Base-by-base conservation (phyloP, 2,888 invertebrate species). In the Cephus pygmeus region DNA sequence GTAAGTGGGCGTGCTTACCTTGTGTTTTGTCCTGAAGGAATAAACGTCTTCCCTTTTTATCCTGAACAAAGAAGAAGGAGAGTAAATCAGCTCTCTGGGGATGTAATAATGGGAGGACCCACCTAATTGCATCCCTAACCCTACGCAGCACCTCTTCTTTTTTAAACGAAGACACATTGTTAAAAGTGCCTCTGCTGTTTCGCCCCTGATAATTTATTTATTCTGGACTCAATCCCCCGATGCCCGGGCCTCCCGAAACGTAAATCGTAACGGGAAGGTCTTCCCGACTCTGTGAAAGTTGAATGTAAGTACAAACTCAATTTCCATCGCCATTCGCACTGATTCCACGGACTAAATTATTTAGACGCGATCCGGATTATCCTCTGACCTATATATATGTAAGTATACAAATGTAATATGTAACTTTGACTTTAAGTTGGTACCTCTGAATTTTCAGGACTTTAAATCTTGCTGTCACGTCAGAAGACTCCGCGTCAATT, bases 191-290 rank as follows among this genome's bases (percentile, higher is more conserved):
- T 71, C 71, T 31, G 31, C 33, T 71, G 31, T 31, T 30, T 11
- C 71, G 4, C 71, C 71, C 71, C 71, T 33, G 31, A 33, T 71
- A 71, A 71, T 71, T 71, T 71, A 71, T 71, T 71, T 71, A 71
- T 30, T 30, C 71, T 12, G 31, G 31, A 4, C 31, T 71, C 71
- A 33, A 3, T 12, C 12, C 69, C 4, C 1, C 31, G 71, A 15
- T 3, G 71, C 71, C 12, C 31, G 3, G 12, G 11, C 71, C 31
- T 15, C 31, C 12, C 31, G 71, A 4, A 30, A 30, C 12, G 31
- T 31, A 71, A 56, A 56, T 56, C 56, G 23, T 56, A 56, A 56
- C 56, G 23, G 56, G 23, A 34, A 15, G 33, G 23, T 12, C 12
- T 71, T 11, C 31, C 71, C 15, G 3, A 71, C 9, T 71, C 71